Evolutionary conservation across 2,888 invertebrate genomes (phyloP), one percentile per base, ranked within the genome.

Genomic region (Dryocosmus kuriphilus): DNA sequence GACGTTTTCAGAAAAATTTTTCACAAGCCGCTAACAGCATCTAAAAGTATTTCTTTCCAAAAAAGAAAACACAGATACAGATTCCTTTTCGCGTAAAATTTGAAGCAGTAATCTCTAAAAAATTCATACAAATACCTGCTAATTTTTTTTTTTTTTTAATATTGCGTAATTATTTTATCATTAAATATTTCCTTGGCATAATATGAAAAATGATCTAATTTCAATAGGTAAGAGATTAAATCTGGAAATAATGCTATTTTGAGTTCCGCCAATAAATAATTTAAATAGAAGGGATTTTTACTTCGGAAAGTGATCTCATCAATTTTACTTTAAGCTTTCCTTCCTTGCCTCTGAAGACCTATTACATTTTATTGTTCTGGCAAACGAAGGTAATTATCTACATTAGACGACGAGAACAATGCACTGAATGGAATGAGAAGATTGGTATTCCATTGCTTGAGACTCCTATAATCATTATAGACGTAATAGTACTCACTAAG

Each of bases 401-500:
- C 63, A 65, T 27, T 46, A 27, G 67, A 46, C 27, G 41, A 27
- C 19, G 46, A 67, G 46, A 67, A 46, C 67, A 67, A 67, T 67
- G 67, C 24, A 1, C 7, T 46, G 46, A 67, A 24, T 27, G 7
- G 27, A 35, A 63, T 14, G 19, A 67, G 67, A 46, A 46, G 30
- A 67, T 46, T 27, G 67, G 67, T 46, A 67, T 67, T 67, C 27
- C 8, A 67, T 67, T 41, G 27, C 67, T 27, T 9, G 16, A 67
- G 38, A 67, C 30, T 41, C 8, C 46, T 46, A 46, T 67, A 41
- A 67, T 67, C 46, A 67, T 67, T 67, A 67, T 30, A 46, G 71
- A 75, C 62, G 79, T 85, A 85, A 85, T 80, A 78, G 79, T 80
- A 75, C 65, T 32, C 57, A 77, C 80, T 83, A 75, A 84, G 79